Evolutionary conservation across 2,113 vertebrate species (phyloP).

Genomic region (Globicephala melas): DNA sequence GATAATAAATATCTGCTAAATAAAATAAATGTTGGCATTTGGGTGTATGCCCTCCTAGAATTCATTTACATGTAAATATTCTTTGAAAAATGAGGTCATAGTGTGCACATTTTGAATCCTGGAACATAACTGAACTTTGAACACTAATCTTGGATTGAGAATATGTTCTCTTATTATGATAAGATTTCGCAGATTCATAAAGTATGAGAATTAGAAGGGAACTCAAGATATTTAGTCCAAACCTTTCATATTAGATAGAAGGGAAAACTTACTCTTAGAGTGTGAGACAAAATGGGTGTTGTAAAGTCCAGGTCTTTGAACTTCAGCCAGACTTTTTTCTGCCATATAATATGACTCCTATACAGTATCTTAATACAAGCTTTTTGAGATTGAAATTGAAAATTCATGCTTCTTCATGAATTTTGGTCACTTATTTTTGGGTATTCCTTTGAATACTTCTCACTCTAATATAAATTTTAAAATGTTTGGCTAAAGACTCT

Average conservation of each 20-base stretch:
- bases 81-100: background rate
- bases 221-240: background rate
- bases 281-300: background rate
- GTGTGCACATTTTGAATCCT: background rate
- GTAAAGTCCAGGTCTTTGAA: background rate
- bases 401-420: background rate
- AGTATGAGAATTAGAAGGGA: background rate
- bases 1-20: background rate
- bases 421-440: background rate
- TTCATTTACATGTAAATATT: background rate
- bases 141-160: background rate
- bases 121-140: background rate
- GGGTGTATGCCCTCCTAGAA: background rate
- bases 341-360: background rate
- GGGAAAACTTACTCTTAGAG: background rate
- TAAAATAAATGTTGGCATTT: background rate
- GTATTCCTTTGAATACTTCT: background rate
- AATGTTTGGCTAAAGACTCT: background rate
- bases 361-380: background rate
- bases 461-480: background rate
- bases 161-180: background rate
- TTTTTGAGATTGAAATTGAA: background rate
- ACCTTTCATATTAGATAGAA: background rate
- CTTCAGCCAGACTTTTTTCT: background rate
- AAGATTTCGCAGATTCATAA: constrained; percentile 14